Percentiles rank a stretch among this genome's conserved stretches.
Conservation (phyloP, 2,113 vertebrate genomes). For the Alces alces region DNA sequence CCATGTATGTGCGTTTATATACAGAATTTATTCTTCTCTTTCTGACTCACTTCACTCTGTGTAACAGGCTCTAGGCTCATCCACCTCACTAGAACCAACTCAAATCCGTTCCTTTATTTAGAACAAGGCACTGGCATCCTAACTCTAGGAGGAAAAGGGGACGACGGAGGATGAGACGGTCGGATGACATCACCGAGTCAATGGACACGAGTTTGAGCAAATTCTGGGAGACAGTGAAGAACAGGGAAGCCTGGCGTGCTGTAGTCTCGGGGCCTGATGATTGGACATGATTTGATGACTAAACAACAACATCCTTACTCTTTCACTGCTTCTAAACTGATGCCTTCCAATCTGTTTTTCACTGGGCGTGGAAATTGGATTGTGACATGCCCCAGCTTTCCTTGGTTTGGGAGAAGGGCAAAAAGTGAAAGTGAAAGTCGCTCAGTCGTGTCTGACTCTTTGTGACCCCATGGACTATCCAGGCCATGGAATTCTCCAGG, state of each 20-base stretch:
- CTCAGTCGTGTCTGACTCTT: background rate
- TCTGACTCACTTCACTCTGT: background rate
- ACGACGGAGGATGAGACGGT: background rate
- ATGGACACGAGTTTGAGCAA: background rate
- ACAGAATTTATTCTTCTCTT: background rate
- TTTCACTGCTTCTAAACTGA: background rate
- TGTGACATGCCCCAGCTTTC: background rate
- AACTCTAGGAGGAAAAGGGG: background rate
- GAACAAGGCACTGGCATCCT: background rate
- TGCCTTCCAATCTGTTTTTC: background rate
- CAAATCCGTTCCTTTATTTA: background rate
- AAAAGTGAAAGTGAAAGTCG: background rate
- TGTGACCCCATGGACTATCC: background rate
- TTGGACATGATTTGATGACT: rapidly evolving
- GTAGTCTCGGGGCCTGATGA: background rate
- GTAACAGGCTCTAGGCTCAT: background rate
- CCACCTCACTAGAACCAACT: background rate
- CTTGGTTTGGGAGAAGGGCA: background rate
- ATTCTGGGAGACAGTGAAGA: background rate
- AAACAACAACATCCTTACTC: background rate
- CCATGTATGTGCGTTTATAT: background rate
- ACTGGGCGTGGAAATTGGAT: background rate
- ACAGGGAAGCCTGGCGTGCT: background rate
- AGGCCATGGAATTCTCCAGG: background rate
- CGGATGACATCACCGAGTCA: background rate